Conservation (phyloP, 1,140 invertebrate species). For the Drosophila repleta region DNA sequence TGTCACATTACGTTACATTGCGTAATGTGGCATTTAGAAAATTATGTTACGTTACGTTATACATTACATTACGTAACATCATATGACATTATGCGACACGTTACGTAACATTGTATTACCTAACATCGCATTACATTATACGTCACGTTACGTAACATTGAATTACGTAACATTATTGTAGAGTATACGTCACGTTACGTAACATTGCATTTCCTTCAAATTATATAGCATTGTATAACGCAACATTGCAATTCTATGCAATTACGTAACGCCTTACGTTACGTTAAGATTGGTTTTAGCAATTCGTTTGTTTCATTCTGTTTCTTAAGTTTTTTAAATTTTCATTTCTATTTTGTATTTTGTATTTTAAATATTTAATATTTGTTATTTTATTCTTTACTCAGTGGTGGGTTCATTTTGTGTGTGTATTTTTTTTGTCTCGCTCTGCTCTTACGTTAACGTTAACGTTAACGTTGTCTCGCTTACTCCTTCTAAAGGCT, state of each 20-base stretch:
- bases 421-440: slow-evolving; percentile 52
- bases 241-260: slow-evolving; percentile 1
- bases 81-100: no score
- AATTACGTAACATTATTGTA: no score
- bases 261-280: slow-evolving; percentile 32
- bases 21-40: no score
- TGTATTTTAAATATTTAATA: slow-evolving; percentile 9
- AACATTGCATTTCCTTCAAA: neutral
- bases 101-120: no score
- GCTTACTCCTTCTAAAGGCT: slow-evolving; percentile 34
- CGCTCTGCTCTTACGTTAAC: slow-evolving; percentile 14
- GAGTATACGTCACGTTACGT: slow-evolving; percentile 29
- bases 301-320: neutral
- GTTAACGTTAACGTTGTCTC: neutral
- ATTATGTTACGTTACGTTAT: no score
- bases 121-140: no score
- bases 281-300: slow-evolving; percentile 1
- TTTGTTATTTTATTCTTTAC: slow-evolving; percentile 21
- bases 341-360: slow-evolving; percentile 19
- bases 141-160: no score
- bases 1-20: no score
- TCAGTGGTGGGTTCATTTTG: slow-evolving; percentile 78
- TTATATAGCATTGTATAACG: no score
- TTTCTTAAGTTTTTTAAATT: slow-evolving; percentile 11
- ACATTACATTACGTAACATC: no score